Evolutionary conservation across 2,888 invertebrate genomes (phyloP).

Genomic region (Agrilus cyanescens): DNA sequence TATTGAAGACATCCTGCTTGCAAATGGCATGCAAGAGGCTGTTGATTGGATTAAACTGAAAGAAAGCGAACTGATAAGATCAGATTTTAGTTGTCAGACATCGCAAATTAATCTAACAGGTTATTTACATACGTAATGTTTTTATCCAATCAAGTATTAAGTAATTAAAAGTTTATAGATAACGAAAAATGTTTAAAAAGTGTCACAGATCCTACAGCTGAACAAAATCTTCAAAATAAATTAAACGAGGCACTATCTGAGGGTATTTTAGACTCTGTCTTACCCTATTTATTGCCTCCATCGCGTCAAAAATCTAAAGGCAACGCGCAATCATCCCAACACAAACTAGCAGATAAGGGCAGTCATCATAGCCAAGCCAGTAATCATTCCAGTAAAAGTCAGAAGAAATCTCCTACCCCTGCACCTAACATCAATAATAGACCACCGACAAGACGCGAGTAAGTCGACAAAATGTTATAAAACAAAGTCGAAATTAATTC

Average conservation of each 20-base stretch:
- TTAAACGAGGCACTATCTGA: slow-evolving; percentile 57
- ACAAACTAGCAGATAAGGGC: slow-evolving; percentile 2
- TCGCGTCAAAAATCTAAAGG: slow-evolving; percentile 1
- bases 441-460: neutral
- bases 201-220: neutral
- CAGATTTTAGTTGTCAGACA: slow-evolving; percentile 24
- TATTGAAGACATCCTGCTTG: slow-evolving; percentile 36
- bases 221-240: slow-evolving; percentile 17
- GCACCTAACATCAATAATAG: neutral
- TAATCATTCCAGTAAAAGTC: slow-evolving; percentile 27
- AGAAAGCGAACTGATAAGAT: slow-evolving; percentile 31
- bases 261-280: slow-evolving; percentile 69
- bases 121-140: neutral
- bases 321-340: slow-evolving; percentile 7
- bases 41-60: slow-evolving; percentile 40
- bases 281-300: slow-evolving; percentile 58
- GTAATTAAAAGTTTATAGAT: neutral
- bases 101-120: slow-evolving; percentile 15
- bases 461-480: slow-evolving; percentile 1
- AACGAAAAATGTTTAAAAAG: neutral
- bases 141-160: too few relatives aligned
- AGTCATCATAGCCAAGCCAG: neutral
- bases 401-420: slow-evolving; percentile 33
- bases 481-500: slow-evolving; percentile 2
- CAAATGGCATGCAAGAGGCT: slow-evolving; percentile 35